Evolutionary conservation across 2,888 invertebrate genomes (phyloP).

Genomic region (Torymus aiolomorphi): DNA sequence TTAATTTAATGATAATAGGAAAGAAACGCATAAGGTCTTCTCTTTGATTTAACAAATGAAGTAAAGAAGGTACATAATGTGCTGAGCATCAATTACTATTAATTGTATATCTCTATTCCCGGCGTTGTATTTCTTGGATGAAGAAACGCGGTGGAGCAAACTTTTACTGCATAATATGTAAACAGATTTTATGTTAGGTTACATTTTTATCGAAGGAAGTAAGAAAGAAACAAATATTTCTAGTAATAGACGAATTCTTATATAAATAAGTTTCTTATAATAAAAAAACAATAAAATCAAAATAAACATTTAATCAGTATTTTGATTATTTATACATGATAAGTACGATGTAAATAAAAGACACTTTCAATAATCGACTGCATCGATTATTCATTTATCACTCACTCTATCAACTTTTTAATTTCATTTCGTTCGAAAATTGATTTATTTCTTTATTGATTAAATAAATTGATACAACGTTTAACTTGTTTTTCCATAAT

Average conservation of each 20-base stretch:
- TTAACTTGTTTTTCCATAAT: no score
- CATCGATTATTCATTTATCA: slow-evolving; percentile 43
- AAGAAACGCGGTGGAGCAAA: slow-evolving; percentile 26
- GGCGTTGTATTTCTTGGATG: slow-evolving; percentile 19
- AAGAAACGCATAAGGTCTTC: slow-evolving; percentile 30
- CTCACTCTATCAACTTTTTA: neutral
- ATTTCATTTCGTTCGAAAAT: no score
- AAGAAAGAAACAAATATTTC: slow-evolving; percentile 56
- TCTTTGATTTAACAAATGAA: slow-evolving; percentile 4
- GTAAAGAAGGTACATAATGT: slow-evolving; percentile 21
- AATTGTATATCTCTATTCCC: slow-evolving; percentile 43
- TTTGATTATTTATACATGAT: slow-evolving; percentile 56
- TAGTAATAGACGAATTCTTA: slow-evolving; percentile 57
- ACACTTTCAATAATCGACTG: slow-evolving; percentile 54
- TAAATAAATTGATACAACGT: no score
- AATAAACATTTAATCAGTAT: slow-evolving; percentile 57
- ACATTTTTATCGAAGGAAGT: slow-evolving; percentile 53
- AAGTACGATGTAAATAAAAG: slow-evolving; percentile 55
- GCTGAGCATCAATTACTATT: slow-evolving; percentile 44
- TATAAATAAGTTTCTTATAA: slow-evolving; percentile 58
- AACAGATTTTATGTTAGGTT: slow-evolving; percentile 52
- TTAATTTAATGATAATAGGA: slow-evolving; percentile 39
- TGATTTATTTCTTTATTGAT: no score
- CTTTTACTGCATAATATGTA: slow-evolving; percentile 51
- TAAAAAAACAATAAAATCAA: slow-evolving; percentile 57